Base-by-base conservation (phyloP, 1,140 invertebrate species). In the Drosophila malerkotliana region DNA sequence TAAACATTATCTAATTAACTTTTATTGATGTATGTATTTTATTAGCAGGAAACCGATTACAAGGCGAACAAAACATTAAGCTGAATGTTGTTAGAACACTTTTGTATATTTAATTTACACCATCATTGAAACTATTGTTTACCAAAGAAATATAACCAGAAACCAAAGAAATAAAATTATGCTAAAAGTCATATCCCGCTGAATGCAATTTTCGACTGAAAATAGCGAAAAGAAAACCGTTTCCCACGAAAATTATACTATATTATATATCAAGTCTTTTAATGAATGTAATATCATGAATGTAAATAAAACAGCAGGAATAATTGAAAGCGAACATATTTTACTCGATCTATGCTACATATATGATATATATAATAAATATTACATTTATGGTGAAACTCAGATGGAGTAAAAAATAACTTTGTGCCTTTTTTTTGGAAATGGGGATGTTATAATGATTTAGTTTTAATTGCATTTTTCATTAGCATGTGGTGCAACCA, bases 41-140 rank as follows among this genome's bases (percentile, higher is more conserved):
- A 56, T 66, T 74, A 69, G 75, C 48, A 56, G 60, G 30, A 26
- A 69, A 15, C 4, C 44, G 84, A 56, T 48, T 28, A 44, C 32
- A 72, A 44, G 49, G 30, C 21, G 41, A 44, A 56, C 15, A 21
- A 66, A 48, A 39, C 28, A 72, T 48, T 41, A 64, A 63, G 72
- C 63, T 60, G 56, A 72, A 53, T 72, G 62, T 58, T 75, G 57
- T 53, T 59, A 61, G 49, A 67, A 44, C 58, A 62, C 49, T 78
- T 77, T 85, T 82, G 82, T 85, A 81, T 87, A 87, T 81, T 87
- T 87, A 72, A 87, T 87, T 87, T 87, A 87, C 82, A 87, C 82
- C 82, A 87, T 87, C 82, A 87, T 79, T 87, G 82, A 87, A 87
- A 87, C 34, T 63, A 41, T 57, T 73, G 44, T 67, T 75, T 54